phyloP scores from a whole-genome alignment of 1,140 invertebrate species.

The Drosophila tsacasi region DNA sequence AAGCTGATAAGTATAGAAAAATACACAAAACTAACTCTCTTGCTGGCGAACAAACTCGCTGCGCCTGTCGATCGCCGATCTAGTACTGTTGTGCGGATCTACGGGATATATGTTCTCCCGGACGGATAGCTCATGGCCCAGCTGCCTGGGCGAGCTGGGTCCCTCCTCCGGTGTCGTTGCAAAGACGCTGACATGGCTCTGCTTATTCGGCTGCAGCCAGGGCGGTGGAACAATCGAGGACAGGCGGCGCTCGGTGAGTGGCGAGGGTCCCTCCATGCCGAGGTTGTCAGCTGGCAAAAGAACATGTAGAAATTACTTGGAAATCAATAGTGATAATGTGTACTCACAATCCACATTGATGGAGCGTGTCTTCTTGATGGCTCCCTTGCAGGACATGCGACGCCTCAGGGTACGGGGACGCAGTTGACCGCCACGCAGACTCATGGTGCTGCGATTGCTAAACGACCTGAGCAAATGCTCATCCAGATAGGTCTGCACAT shows the following conservation, averaged over 20 bases:
- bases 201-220: slow-evolving; percentile 86
- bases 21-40: slow-evolving; percentile 73
- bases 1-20: neutral
- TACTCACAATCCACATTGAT: slow-evolving; percentile 93
- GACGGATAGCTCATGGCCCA: slow-evolving; percentile 62
- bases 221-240: slow-evolving; percentile 87
- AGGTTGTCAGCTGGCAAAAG: slow-evolving; percentile 89
- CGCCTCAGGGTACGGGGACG: slow-evolving; percentile 87
- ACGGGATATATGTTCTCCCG: slow-evolving; percentile 83
- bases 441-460: slow-evolving; percentile 89
- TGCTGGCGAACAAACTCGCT: slow-evolving; percentile 82
- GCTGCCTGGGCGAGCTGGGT: slow-evolving; percentile 47
- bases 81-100: slow-evolving; percentile 70
- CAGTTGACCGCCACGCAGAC: slow-evolving; percentile 86
- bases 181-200: slow-evolving; percentile 74
- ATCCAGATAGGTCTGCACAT: slow-evolving; percentile 95
- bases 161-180: slow-evolving; percentile 81
- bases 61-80: slow-evolving; percentile 79
- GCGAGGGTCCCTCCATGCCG: slow-evolving; percentile 89
- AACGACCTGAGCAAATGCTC: slow-evolving; percentile 94
- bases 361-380: slow-evolving; percentile 94
- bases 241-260: slow-evolving; percentile 87
- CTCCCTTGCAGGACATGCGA: slow-evolving; percentile 93
- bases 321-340: neutral
- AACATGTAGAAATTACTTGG: neutral